Evolutionary conservation across 2,113 vertebrate species (phyloP), one percentile per base, ranked within the genome.

Genomic region (Pao palembangensis): DNA sequence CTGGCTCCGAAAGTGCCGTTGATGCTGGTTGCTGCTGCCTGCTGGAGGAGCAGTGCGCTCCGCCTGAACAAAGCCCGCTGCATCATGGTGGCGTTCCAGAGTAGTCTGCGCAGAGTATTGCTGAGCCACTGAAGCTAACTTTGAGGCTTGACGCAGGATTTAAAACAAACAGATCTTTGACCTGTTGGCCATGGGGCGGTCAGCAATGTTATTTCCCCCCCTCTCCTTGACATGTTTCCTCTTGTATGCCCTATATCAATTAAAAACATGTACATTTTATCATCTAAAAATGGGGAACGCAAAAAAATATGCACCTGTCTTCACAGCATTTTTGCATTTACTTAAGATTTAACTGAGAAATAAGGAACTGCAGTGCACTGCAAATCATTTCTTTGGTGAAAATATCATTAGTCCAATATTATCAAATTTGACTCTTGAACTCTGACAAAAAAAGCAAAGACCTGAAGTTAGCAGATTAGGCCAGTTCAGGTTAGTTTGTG

Each of bases 91-190:
- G 31, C 19, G 51, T 51, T 71, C 67, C 80, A 38, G 58, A 28
- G 58, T 57, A 58, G 23, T 25, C 41, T 71, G 55, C 56, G 58
- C 28, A 4, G 31, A 47, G 41, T 63, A 61, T 65, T 47, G 65
- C n/a, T 8, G 41, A 48, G 59, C 42, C 47, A 73, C 57, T 80
- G 72, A 77, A 42, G n/a, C 41, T 61, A 38, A 51, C 58, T 51
- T 43, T 25, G 63, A 55, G 58, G 54, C 76, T 73, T 85, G 72
- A 58, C 21, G 56, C 61, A 76, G 71, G 69, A 78, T 88, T 87
- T 87, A 74, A 89, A 80, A 84, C 75, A 77, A 86, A 85, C 84
- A 80, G 86, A 86, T 89, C 84, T 89, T 91, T 91, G 91, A 91
- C 90, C 90, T 82, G 50, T 53, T 80, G 87, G 73, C 17, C 81